Evolutionary conservation across 2,888 invertebrate genomes (phyloP).

Genomic region (Drosophila anceps): DNA sequence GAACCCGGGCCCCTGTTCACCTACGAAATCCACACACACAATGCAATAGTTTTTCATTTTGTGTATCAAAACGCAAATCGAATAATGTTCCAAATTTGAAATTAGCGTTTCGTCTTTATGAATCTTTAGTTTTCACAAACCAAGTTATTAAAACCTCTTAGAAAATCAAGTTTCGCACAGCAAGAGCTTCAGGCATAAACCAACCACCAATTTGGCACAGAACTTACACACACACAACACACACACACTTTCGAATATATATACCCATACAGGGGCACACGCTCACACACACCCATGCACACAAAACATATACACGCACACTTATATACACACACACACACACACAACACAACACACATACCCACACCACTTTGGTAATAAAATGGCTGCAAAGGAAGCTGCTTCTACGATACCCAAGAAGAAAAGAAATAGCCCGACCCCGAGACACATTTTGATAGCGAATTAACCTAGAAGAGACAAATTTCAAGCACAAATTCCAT

Average conservation of each 20-base stretch:
- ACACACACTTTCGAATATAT: conserved; percentile 56
- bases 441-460: conserved; percentile 26
- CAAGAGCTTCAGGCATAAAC: conserved; percentile 66
- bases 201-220: conserved; percentile 69
- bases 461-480: conserved; percentile 14
- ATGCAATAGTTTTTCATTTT: conserved; percentile 83
- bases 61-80: conserved; percentile 73
- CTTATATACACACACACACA: conserved; percentile 29
- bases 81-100: conserved; percentile 61
- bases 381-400: conserved; percentile 81
- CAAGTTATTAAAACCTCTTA: conserved; percentile 38
- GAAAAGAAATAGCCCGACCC: conserved; percentile 80
- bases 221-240: conserved; percentile 55
- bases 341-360: conserved; percentile 36
- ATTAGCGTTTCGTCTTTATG: conserved; percentile 68
- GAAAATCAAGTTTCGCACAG: conserved; percentile 65
- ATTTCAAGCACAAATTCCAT: conserved; percentile 9
- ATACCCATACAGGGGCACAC: conserved; percentile 55
- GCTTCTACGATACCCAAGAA: conserved; percentile 83
- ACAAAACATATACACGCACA: conserved; percentile 29
- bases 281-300: conserved; percentile 32
- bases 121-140: conserved; percentile 62
- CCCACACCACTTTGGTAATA: conserved; percentile 72
- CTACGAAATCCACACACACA: conserved; percentile 70
- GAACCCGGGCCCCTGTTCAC: conserved; percentile 50